A percentile compares a stretch with the other conserved stretches of the same genome.
These are phyloP conservation scores for Acrossocheilus fasciatus DNA, from an alignment of 2,797 vertebrate species.

Conservation along the genomic window DNA sequence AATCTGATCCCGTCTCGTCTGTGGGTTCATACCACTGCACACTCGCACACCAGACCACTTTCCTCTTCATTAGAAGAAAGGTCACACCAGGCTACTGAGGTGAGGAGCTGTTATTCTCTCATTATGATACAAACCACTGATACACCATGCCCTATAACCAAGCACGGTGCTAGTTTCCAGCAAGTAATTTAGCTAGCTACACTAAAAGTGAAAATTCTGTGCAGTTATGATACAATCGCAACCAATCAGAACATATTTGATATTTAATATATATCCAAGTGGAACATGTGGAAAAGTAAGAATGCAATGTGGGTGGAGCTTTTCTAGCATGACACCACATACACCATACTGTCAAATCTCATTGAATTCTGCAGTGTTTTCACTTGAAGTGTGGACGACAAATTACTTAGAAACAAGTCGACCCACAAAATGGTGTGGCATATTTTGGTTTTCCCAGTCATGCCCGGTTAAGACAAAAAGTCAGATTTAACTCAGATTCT, in stretches of 20 bases:
- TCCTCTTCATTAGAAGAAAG: slow-evolving; percentile 71
- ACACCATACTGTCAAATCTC: too few species aligned
- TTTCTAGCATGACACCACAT: background rate
- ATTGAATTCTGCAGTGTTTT: background rate
- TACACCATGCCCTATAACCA: background rate
- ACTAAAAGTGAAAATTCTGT: background rate
- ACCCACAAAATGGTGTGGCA: background rate
- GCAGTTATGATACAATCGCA: background rate
- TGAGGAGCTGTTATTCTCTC: slow-evolving; percentile 60
- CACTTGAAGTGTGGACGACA: background rate
- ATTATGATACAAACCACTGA: background rate
- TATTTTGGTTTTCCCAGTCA: background rate
- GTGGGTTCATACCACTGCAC: slow-evolving; percentile 55
- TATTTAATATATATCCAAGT: slow-evolving; percentile 5
- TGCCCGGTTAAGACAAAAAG: background rate
- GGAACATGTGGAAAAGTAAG: background rate
- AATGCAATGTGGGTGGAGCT: background rate
- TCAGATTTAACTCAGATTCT: background rate
- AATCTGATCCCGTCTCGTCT: slow-evolving; percentile 60
- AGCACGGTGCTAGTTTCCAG: background rate
- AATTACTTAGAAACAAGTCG: background rate
- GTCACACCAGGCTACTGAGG: slow-evolving; percentile 68
- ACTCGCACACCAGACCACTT: slow-evolving; percentile 57
- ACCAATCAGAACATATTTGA: background rate
- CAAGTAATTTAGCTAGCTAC: background rate